Percentiles rank a stretch among this genome's conserved stretches.
Evolutionary conservation across 2,888 invertebrate species (phyloP).

Genomic region (Polylopha cassiicola): DNA sequence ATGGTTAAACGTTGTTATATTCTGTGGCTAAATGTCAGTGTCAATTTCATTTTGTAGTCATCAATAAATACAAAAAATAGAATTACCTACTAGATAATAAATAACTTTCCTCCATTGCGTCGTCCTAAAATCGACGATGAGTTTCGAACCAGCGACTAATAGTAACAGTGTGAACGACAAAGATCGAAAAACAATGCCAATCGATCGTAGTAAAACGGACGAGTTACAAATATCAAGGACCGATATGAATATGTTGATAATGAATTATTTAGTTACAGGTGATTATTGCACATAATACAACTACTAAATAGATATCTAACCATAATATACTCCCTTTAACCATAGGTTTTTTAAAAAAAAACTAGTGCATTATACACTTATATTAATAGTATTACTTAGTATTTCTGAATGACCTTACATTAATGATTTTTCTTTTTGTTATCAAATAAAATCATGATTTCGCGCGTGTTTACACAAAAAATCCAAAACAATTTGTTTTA

Average conservation of each 20-base stretch:
- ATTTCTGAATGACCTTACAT: too few relatives aligned
- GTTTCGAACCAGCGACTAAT: slow-evolving; percentile 53
- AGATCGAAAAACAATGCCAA: slow-evolving; percentile 78
- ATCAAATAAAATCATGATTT: too few relatives aligned
- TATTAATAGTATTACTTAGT: too few relatives aligned
- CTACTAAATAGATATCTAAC: too few relatives aligned
- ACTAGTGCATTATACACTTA: too few relatives aligned
- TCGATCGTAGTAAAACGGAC: slow-evolving; percentile 85
- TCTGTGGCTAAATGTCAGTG: neutral
- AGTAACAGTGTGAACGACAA: slow-evolving; percentile 58
- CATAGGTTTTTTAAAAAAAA: too few relatives aligned
- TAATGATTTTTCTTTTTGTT: too few relatives aligned
- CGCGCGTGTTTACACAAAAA: too few relatives aligned
- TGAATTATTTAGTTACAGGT: slow-evolving; percentile 99
- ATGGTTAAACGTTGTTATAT: slow-evolving; percentile 8
- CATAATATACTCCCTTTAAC: too few relatives aligned
- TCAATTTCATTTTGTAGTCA: slow-evolving; percentile 2
- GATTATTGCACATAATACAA: too few relatives aligned
- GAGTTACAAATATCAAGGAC: slow-evolving; percentile 89
- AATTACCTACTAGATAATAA: neutral
- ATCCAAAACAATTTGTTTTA: too few relatives aligned
- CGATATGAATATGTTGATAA: slow-evolving; percentile 97
- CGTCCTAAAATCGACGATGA: slow-evolving; percentile 42
- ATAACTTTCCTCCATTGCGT: slow-evolving; percentile 11
- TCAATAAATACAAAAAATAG: slow-evolving; percentile 19